phyloP scores from a whole-genome alignment of 2,888 invertebrate genomes.

The Nephrotoma appendiculata region DNA sequence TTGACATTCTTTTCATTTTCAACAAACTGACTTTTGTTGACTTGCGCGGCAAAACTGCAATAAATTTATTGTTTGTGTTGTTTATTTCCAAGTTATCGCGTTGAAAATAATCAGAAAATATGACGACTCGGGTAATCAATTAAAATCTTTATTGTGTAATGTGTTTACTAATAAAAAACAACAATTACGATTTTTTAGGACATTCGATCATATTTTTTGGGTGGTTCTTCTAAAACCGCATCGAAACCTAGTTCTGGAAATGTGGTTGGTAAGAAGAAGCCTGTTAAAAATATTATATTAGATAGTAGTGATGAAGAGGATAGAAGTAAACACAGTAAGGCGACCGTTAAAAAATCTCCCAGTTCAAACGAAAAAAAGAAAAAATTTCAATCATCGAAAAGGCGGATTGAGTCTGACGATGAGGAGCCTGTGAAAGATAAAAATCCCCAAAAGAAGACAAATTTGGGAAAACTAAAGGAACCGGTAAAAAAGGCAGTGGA shows the following conservation, averaged over 20 bases:
- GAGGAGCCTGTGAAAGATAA: constrained; percentile 32
- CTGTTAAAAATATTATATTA: neutral
- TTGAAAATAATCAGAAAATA: neutral
- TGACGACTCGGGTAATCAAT: neutral
- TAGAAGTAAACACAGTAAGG: neutral
- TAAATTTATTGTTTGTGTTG: neutral
- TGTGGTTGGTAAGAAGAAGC: neutral
- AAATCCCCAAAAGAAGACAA: constrained; percentile 5
- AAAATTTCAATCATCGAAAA: constrained; percentile 14
- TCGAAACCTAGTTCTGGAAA: neutral
- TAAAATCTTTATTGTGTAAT: neutral
- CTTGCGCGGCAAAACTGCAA: neutral
- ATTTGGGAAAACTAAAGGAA: constrained; percentile 9
- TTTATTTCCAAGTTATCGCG: neutral
- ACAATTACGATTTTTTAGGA: constrained; percentile 35
- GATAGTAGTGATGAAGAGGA: neutral
- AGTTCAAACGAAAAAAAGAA: neutral
- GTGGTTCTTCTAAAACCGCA: constrained; percentile 19
- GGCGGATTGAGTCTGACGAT: constrained; percentile 30
- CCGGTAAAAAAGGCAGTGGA: constrained; percentile 31
- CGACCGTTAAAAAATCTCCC: neutral
- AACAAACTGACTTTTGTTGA: neutral
- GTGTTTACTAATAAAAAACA: neutral
- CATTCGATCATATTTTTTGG: constrained; percentile 44
- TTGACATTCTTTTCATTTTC: neutral